A percentile compares a stretch with the other conserved stretches of the same genome.
Conservation (phyloP, 1,140 invertebrate genomes). For the Danaus melanippus region DNA sequence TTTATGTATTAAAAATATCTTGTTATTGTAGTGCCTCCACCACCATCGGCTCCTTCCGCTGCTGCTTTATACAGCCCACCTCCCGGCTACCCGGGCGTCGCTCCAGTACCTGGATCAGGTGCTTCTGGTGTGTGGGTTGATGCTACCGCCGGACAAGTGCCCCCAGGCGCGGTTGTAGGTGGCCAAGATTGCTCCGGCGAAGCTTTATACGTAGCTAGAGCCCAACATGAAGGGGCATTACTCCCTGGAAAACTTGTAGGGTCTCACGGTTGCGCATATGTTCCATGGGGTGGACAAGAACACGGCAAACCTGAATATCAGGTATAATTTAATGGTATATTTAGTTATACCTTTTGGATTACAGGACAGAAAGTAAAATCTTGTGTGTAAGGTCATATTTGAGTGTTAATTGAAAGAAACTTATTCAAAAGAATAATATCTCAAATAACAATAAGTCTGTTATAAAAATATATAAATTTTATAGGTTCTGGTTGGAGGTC, state of each 20-base stretch:
- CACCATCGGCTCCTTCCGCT: constrained; percentile 68
- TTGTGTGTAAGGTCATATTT: too few relatives aligned
- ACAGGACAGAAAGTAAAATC: too few relatives aligned
- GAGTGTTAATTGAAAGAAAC: too few relatives aligned
- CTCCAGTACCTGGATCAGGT: constrained; percentile 24
- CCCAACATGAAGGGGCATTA: constrained; percentile 80
- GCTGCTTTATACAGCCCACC: constrained; percentile 44
- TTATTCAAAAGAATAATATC: too few relatives aligned
- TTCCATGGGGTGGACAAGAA: constrained; percentile 85
- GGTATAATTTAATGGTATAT: constrained; percentile 52
- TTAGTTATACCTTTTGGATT: too few relatives aligned
- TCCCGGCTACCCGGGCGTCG: constrained; percentile 44
- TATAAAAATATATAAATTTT: too few relatives aligned
- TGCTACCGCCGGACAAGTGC: constrained; percentile 76
- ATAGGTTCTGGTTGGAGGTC: constrained; percentile 75
- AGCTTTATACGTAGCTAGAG: constrained; percentile 81
- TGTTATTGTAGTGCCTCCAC: constrained; percentile 51
- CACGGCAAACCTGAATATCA: constrained; percentile 83
- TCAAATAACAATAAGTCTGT: too few relatives aligned
- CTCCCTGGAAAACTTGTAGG: constrained; percentile 85
- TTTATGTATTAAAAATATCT: too few relatives aligned
- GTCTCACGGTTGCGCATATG: constrained; percentile 81
- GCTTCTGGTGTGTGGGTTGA: constrained; percentile 76
- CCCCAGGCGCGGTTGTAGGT: constrained; percentile 80
- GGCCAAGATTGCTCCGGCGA: constrained; percentile 81